Conservation (phyloP, 2,888 invertebrate genomes). For the Itoplectis maculator region DNA sequence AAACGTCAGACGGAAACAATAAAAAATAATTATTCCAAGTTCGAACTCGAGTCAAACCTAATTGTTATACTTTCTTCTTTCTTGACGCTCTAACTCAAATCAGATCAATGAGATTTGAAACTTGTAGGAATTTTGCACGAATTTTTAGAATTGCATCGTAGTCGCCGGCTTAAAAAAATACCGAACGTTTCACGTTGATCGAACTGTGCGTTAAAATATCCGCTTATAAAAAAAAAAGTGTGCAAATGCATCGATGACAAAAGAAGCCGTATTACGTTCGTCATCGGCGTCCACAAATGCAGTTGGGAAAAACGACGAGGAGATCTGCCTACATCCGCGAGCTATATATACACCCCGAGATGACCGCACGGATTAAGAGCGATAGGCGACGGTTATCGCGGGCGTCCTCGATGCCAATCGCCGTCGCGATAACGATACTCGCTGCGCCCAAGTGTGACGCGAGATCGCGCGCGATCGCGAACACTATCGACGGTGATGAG, state of each 20-base stretch:
- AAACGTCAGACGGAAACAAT: too few species aligned
- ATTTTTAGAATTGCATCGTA: too few species aligned
- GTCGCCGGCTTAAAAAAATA: too few species aligned
- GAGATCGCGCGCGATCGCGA: background rate
- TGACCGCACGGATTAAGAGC: slow-evolving; percentile 30
- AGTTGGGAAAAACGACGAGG: background rate
- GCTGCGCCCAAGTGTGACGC: background rate
- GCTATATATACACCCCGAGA: slow-evolving; percentile 24
- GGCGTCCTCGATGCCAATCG: slow-evolving; percentile 46
- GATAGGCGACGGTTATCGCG: slow-evolving; percentile 46
- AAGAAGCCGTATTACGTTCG: background rate
- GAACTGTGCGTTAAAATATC: too few species aligned
- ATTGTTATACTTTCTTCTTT: too few species aligned
- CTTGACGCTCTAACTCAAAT: too few species aligned
- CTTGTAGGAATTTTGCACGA: too few species aligned
- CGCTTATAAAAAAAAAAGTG: background rate
- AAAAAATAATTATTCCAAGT: too few species aligned
- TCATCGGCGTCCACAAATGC: background rate
- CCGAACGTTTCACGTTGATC: too few species aligned
- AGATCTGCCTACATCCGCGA: slow-evolving; percentile 6
- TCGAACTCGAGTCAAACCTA: too few species aligned
- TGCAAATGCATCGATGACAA: background rate
- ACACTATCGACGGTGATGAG: background rate
- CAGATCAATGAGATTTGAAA: too few species aligned
- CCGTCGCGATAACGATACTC: slow-evolving; percentile 38